These are phyloP conservation scores for Poliocrania exsul DNA, from an alignment of 2,797 vertebrate species.

Conservation along the genomic window DNA sequence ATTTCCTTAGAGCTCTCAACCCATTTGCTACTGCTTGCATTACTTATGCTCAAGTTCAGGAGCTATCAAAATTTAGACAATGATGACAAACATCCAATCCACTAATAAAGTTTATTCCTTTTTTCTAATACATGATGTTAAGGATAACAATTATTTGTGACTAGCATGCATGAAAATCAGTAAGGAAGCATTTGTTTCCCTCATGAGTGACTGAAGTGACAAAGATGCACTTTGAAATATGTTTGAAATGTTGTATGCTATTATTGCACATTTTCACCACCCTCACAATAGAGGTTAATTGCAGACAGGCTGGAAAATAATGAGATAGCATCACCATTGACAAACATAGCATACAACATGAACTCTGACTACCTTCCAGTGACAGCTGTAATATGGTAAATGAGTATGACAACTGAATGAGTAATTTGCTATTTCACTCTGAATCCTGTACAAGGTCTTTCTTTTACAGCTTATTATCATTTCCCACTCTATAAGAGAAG, in stretches of 20 bases:
- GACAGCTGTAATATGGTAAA: constrained; percentile 6
- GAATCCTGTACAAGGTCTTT: background rate
- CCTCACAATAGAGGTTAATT: constrained; percentile 44
- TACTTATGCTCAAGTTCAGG: background rate
- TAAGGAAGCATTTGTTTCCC: background rate
- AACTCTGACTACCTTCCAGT: constrained; percentile 6
- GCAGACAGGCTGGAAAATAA: constrained; percentile 28
- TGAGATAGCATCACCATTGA: constrained; percentile 4
- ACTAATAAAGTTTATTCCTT: background rate
- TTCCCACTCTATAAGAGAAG: background rate
- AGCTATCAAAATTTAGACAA: background rate
- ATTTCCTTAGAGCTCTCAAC: background rate
- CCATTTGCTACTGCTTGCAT: background rate
- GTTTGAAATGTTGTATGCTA: constrained; percentile 1
- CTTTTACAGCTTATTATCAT: background rate
- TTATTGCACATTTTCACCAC: background rate
- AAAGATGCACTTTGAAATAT: constrained; percentile 10
- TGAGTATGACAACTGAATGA: constrained; percentile 12
- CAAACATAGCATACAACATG: background rate
- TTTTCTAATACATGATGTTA: background rate
- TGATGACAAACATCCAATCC: background rate
- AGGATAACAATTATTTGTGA: background rate
- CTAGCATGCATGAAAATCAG: background rate
- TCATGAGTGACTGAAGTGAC: background rate
- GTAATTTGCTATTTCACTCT: background rate